Conservation (phyloP, 1,140 invertebrate species). For the Ladona fulva region DNA sequence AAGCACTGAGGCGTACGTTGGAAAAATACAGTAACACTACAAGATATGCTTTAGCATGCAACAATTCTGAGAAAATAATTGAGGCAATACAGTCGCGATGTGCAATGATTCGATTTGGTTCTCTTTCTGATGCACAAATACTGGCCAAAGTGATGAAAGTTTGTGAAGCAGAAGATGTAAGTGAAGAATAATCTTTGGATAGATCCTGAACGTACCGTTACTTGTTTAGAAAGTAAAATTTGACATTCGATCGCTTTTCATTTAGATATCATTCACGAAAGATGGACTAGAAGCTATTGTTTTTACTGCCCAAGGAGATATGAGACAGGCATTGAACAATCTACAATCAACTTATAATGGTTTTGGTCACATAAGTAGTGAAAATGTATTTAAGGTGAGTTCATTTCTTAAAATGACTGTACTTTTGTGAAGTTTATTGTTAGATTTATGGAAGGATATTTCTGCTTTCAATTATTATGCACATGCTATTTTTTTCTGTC, state of each 20-base stretch:
- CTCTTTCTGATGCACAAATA: slow-evolving; percentile 81
- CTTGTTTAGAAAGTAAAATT: background rate
- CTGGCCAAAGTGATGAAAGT: slow-evolving; percentile 69
- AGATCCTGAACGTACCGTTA: background rate
- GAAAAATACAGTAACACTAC: slow-evolving; percentile 97
- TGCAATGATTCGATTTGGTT: slow-evolving; percentile 91
- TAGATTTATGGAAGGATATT: too few relatives aligned
- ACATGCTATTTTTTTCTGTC: too few relatives aligned
- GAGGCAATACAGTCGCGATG: slow-evolving; percentile 98
- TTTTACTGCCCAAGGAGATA: slow-evolving; percentile 97
- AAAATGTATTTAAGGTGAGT: slow-evolving; percentile 92
- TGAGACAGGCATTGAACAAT: slow-evolving; percentile 96
- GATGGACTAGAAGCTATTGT: slow-evolving; percentile 95
- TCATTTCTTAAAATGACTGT: too few relatives aligned
- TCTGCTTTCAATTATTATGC: too few relatives aligned
- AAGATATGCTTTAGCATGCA: slow-evolving; percentile 95
- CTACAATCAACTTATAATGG: slow-evolving; percentile 94
- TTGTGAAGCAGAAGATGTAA: slow-evolving; percentile 63
- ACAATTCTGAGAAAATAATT: slow-evolving; percentile 98
- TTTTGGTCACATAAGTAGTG: slow-evolving; percentile 81
- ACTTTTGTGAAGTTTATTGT: too few relatives aligned
- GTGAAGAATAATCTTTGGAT: slow-evolving; percentile 18
- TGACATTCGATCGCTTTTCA: background rate
- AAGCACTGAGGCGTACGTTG: slow-evolving; percentile 95
- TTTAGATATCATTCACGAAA: slow-evolving; percentile 69